Evolutionary conservation across 1,140 invertebrate species (phyloP), one percentile per base, ranked within the genome.

Genomic region (Ylistrum balloti): DNA sequence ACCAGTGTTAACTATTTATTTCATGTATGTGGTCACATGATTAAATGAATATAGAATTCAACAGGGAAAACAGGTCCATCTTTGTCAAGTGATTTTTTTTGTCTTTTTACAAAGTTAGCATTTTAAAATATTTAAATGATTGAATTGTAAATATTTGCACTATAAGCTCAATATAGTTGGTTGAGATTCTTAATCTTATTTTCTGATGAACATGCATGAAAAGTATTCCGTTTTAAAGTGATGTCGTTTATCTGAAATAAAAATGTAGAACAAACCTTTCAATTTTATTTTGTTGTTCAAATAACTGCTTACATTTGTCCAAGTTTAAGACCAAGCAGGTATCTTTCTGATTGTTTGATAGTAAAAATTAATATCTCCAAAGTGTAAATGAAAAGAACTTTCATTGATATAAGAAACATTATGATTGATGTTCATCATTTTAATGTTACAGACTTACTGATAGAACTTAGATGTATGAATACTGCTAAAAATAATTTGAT

Each of bases 401-500:
- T n/a, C 17, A 74, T 0, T 74, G 56, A 74, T 28, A 17, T 74
- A 7, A 74, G 22, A 28, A 17, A 28, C 56, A 5, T n/a, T n/a
- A 11, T 28, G n/a, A n/a, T 28, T 74, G 56, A 74, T 74, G n/a
- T 74, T 38, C 28, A 74, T 74, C 56, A n/a, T 74, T 74, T 74
- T 74, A n/a, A n/a, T 7, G 56, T 74, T 28, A 20, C 22, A n/a
- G n/a, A 48, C 45, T 48, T 2, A n/a, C 22, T 45, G n/a, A 74
- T 17, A 74, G 1, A 28, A 28, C 56, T 28, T n/a, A 45, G n/a
- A 45, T 45, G 41, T 45, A 15, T 45, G 20, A 45, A 17, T 28
- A n/a, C 20, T 74, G 56, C 41, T 74, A 74, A 74, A 74, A 28
- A 74, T 74, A 74, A 74, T 74, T 74, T 74, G 56, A n/a, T 74